Conservation (phyloP, 2,888 invertebrate genomes). For the Spodoptera picta region DNA sequence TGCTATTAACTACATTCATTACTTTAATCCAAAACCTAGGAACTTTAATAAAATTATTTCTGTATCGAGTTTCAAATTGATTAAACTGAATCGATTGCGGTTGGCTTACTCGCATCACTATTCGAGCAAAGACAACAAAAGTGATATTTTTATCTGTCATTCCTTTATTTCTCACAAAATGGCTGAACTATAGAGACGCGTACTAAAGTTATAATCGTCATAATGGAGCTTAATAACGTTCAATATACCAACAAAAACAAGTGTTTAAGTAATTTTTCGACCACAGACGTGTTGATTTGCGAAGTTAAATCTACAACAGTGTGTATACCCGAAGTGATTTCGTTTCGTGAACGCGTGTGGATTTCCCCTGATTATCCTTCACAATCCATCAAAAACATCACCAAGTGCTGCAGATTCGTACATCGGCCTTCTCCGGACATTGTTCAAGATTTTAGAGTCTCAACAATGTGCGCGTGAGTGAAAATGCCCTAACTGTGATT, state of each 20-base stretch:
- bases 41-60: too few relatives aligned
- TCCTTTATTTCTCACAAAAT: slow-evolving; percentile 78
- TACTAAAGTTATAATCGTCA: slow-evolving; percentile 67
- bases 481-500: slow-evolving; percentile 71
- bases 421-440: slow-evolving; percentile 75
- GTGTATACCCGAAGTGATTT: slow-evolving; percentile 63
- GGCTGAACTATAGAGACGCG: slow-evolving; percentile 87
- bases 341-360: slow-evolving; percentile 66
- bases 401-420: slow-evolving; percentile 69
- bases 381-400: slow-evolving; percentile 59
- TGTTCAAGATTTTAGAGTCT: slow-evolving; percentile 59
- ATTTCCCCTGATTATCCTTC: slow-evolving; percentile 64
- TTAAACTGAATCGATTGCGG: not conserved
- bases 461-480: slow-evolving; percentile 66
- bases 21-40: too few relatives aligned
- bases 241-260: slow-evolving; percentile 72
- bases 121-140: slow-evolving; percentile 44
- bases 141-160: slow-evolving; percentile 47
- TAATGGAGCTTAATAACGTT: slow-evolving; percentile 82
- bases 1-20: too few relatives aligned
- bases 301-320: slow-evolving; percentile 65
- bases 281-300: slow-evolving; percentile 67
- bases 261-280: slow-evolving; percentile 68
- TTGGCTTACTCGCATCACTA: slow-evolving; percentile 18
- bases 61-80: slow-evolving; percentile 11